These are phyloP conservation scores for Bombus balteatus DNA, from an alignment of 1,140 invertebrate species.

Conservation along the genomic window DNA sequence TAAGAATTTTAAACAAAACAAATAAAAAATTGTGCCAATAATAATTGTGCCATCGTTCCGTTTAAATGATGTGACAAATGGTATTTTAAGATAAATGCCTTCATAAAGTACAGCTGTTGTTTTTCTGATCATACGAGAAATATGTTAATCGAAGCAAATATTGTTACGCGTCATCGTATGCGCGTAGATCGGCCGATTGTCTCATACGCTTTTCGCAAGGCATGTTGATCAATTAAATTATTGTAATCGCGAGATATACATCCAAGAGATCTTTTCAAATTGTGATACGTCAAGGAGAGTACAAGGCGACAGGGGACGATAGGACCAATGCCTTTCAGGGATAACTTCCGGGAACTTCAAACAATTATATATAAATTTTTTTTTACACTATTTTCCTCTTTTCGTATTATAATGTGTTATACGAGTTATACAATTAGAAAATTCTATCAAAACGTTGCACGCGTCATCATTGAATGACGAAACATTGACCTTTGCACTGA, in stretches of 20 bases:
- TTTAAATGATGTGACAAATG: neutral
- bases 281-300: neutral
- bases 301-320: neutral
- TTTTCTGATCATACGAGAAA: slow-evolving; percentile 5
- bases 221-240: slow-evolving; percentile 26
- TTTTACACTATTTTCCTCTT: neutral
- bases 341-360: neutral
- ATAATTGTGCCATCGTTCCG: neutral
- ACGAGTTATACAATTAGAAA: neutral
- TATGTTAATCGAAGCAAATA: slow-evolving; percentile 23
- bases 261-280: neutral
- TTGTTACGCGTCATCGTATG: slow-evolving; percentile 8
- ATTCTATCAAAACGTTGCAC: neutral
- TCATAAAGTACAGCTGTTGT: neutral
- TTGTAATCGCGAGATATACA: neutral
- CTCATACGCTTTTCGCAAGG: neutral
- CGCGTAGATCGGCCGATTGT: neutral
- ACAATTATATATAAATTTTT: neutral
- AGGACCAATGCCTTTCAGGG: neutral
- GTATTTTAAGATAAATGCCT: neutral
- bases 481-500: slow-evolving; percentile 4
- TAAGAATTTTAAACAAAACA: neutral
- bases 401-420: neutral
- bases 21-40: neutral
- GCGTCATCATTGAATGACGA: neutral